phyloP scores from a whole-genome alignment of 64 coral and sea anemone genomes.

The Anthopleura sola region DNA sequence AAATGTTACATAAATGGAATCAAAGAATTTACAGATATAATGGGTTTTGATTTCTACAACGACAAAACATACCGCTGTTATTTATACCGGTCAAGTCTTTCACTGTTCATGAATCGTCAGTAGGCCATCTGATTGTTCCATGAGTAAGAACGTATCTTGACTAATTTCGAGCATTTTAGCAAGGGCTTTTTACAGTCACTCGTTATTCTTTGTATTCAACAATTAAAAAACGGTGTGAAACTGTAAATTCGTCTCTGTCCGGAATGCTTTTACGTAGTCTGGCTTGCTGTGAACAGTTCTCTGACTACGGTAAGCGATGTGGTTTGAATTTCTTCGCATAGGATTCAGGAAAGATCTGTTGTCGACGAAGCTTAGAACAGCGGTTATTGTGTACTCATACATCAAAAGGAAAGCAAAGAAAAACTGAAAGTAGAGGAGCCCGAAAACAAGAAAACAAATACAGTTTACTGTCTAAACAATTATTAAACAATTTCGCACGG shows the following conservation, averaged over 20 bases:
- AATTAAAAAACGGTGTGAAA: slow-evolving; percentile 4
- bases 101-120: not conserved
- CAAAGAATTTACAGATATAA: not conserved
- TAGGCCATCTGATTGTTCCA: not conserved
- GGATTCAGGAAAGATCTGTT: not conserved
- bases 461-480: not conserved
- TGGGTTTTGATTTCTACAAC: not conserved
- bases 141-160: not conserved
- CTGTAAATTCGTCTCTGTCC: not conserved
- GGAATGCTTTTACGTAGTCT: not conserved
- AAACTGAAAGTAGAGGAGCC: not conserved
- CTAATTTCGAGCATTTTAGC: not conserved
- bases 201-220: not conserved
- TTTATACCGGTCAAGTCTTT: not conserved
- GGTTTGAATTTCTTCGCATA: not conserved
- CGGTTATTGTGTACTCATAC: not conserved
- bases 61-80: not conserved
- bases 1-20: not conserved
- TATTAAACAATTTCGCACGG: not conserved
- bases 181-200: not conserved
- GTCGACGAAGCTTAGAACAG: not conserved
- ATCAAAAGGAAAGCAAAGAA: slow-evolving; percentile 1
- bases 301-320: not conserved
- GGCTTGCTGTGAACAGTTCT: not conserved
- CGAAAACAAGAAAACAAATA: not conserved